Evolutionary conservation across 2,113 vertebrate genomes (phyloP).

Genomic region (Pituophis catenifer): DNA sequence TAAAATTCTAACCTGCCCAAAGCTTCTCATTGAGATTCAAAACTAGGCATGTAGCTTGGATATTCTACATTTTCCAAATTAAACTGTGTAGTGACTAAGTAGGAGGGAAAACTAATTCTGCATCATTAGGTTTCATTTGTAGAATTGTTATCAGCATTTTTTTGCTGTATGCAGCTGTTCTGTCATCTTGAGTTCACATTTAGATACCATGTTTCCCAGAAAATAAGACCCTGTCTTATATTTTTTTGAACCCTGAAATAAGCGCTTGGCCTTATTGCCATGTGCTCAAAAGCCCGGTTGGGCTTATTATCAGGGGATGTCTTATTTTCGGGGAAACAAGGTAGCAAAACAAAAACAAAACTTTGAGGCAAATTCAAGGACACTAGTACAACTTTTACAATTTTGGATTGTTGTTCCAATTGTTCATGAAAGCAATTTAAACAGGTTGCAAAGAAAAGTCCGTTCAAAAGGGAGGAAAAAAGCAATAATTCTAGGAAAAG

Average conservation of each 20-base stretch:
- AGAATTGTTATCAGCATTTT: constrained; percentile 25
- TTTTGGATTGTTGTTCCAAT: background rate
- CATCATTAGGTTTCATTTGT: background rate
- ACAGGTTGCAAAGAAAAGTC: background rate
- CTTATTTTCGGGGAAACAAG: too few species aligned
- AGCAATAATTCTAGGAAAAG: background rate
- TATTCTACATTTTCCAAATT: background rate
- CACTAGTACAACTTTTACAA: constrained; percentile 25
- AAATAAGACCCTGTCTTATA: too few species aligned
- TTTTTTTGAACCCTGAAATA: too few species aligned
- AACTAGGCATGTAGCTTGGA: background rate
- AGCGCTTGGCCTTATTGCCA: too few species aligned
- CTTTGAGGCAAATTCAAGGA: background rate
- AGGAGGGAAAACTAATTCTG: background rate
- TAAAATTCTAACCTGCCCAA: background rate
- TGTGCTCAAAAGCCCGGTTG: too few species aligned
- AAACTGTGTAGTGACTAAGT: background rate
- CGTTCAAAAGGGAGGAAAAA: background rate
- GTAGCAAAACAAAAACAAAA: background rate
- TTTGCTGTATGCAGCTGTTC: constrained; percentile 47
- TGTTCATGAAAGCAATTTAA: background rate
- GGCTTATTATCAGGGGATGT: too few species aligned
- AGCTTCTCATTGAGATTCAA: background rate
- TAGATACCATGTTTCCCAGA: background rate
- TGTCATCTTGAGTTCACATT: constrained; percentile 56